Evolutionary conservation across 2,113 vertebrate genomes (phyloP), one percentile per base, ranked within the genome.

Genomic region (Isurus oxyrinchus): DNA sequence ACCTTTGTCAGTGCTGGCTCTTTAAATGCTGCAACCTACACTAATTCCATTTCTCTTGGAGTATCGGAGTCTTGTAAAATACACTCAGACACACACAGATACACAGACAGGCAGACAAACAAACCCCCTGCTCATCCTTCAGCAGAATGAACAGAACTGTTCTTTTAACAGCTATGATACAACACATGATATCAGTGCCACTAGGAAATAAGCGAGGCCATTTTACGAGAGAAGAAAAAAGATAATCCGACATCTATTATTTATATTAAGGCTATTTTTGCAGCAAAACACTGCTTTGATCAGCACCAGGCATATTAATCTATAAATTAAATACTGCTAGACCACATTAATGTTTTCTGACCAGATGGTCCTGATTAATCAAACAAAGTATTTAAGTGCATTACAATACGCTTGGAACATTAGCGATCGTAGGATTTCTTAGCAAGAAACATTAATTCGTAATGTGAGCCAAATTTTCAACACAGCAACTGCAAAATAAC

Each of bases 351-450:
- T 23, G 19, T 63, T 93, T 93, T 44, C 57, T 19, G 35, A 59
- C 31, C 90, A 93, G 55, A 59, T n/a, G 59, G 35, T 63, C 90
- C n/a, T 63, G 31, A 40, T 35, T 63, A 93, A 93, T 93, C 90
- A 61, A 61, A 93, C 5, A 21, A 14, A 93, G 57, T 40, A n/a
- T 23, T 93, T 63, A 49, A 84, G 1, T 7, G 81, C 90, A 93
- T 93, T 93, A 61, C 35, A 63, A n/a, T 91, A 91, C n/a, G 31
- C 88, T 91, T 91, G 57, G 31, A 91, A 61, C 90, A 93, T 19
- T n/a, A 93, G 35, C 14, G 2, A 8, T 49, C 16, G 2, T 31
- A 31, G 0, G 57, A 91, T 91, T 91, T 35, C 88, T 16, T 31
- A 61, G 25, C 53, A 91, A 59, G 88, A 57, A 84, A 23, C 40